Evolutionary conservation across 1,140 invertebrate genomes (phyloP).

Genomic region (Neodiprion pinetum): DNA sequence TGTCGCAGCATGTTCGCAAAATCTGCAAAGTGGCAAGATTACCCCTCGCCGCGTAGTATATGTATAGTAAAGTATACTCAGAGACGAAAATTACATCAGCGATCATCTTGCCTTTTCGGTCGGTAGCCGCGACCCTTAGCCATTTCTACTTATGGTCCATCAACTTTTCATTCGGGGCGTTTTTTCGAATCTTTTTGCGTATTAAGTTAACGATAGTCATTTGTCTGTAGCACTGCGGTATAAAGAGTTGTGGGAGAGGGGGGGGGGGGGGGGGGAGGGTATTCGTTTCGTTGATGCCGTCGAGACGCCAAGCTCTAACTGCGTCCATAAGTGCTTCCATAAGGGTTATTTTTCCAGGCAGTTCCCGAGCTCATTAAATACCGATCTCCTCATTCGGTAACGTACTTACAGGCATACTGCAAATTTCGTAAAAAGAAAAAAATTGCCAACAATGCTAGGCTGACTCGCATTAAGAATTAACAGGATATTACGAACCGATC

Average conservation of each 20-base stretch:
- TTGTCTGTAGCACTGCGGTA: background rate
- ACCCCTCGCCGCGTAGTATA: background rate
- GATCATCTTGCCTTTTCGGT: background rate
- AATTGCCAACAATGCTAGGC: too few species aligned
- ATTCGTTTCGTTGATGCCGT: background rate
- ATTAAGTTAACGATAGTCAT: conserved; percentile 9
- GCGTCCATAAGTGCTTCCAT: background rate
- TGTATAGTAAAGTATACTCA: background rate
- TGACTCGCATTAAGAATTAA: background rate
- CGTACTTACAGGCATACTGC: background rate
- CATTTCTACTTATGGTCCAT: conserved; percentile 13
- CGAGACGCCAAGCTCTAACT: background rate
- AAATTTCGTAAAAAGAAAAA: too few species aligned
- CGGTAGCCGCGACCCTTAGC: background rate
- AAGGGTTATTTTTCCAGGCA: conserved; percentile 4
- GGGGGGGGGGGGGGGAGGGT: background rate
- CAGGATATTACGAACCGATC: background rate
- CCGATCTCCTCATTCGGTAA: background rate
- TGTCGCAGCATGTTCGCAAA: too few species aligned
- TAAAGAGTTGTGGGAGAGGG: background rate
- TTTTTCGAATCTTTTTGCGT: background rate
- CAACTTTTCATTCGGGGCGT: conserved; percentile 2
- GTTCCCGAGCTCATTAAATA: background rate
- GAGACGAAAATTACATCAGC: background rate
- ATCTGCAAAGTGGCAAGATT: too few species aligned